phyloP scores from a whole-genome alignment of 2,113 vertebrate genomes.

The Neolamprologus falcicula region DNA sequence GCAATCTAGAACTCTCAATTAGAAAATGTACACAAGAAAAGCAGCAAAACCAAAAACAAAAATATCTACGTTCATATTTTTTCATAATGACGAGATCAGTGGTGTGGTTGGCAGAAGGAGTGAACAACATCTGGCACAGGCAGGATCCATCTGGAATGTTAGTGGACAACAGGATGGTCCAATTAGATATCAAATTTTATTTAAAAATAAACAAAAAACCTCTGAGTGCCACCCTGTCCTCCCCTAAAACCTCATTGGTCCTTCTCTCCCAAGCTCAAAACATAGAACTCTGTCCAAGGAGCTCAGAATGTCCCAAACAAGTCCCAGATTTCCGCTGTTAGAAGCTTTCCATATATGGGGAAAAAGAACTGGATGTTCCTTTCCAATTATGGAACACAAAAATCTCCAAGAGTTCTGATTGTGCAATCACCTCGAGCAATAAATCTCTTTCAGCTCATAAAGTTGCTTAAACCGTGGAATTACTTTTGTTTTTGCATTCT shows the following conservation, averaged over 20 bases:
- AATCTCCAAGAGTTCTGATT: conserved; percentile 43
- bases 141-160: conserved; percentile 21
- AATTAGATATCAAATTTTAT: background rate
- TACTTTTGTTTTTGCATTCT: conserved; percentile 58
- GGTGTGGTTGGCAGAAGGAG: conserved; percentile 66
- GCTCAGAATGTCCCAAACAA: conserved; percentile 9
- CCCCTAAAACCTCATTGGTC: conserved; percentile 39
- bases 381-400: background rate
- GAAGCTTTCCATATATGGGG: background rate
- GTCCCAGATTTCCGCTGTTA: conserved; percentile 7
- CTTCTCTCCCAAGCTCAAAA: background rate
- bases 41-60: conserved; percentile 61
- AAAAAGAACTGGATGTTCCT: background rate
- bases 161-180: conserved; percentile 11
- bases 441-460: conserved; percentile 46
- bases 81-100: conserved; percentile 65
- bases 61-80: conserved; percentile 31
- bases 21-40: conserved; percentile 70
- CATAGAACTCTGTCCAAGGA: background rate
- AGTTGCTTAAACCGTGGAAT: conserved; percentile 15
- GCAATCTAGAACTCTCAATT: conserved; percentile 67
- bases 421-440: conserved; percentile 52
- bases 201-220: background rate
- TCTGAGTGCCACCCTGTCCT: background rate
- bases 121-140: conserved; percentile 28